These are phyloP conservation scores for Ypsolopha scabrella DNA, from an alignment of 2,888 invertebrate genomes.

Conservation along the genomic window DNA sequence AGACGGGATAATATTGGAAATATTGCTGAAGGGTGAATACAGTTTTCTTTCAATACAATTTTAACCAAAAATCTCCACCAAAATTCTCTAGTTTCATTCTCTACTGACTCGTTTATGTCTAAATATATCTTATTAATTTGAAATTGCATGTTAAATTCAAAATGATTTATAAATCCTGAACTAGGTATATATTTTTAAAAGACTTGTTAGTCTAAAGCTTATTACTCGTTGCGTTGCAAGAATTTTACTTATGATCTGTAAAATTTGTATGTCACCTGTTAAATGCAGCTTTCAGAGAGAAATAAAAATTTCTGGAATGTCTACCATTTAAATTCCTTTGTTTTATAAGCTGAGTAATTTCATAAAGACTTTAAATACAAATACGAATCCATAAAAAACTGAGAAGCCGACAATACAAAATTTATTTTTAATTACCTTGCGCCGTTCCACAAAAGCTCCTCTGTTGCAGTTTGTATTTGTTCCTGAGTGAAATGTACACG, in stretches of 20 bases:
- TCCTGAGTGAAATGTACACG: constrained; percentile 64
- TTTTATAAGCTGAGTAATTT: background rate
- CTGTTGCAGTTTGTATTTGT: constrained; percentile 52
- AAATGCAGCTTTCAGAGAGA: no score
- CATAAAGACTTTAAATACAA: no score
- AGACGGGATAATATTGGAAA: constrained; percentile 73
- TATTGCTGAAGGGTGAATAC: constrained; percentile 61
- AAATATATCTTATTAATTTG: background rate
- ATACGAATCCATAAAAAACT: no score
- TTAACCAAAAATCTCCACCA: background rate
- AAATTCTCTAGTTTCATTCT: background rate
- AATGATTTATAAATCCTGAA: background rate
- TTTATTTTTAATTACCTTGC: no score
- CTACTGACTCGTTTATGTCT: background rate
- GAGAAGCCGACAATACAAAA: no score
- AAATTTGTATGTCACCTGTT: background rate
- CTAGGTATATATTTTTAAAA: background rate
- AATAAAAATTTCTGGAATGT: background rate
- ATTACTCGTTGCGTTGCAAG: background rate
- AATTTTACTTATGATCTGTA: background rate
- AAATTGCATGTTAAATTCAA: background rate
- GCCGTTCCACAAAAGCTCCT: background rate
- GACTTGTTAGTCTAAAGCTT: background rate
- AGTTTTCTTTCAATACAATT: background rate
- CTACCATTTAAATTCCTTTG: background rate